Percentiles rank a stretch among this genome's conserved stretches.
Conservation (phyloP, 2,797 vertebrate species). For the Syndactyla subalaris region DNA sequence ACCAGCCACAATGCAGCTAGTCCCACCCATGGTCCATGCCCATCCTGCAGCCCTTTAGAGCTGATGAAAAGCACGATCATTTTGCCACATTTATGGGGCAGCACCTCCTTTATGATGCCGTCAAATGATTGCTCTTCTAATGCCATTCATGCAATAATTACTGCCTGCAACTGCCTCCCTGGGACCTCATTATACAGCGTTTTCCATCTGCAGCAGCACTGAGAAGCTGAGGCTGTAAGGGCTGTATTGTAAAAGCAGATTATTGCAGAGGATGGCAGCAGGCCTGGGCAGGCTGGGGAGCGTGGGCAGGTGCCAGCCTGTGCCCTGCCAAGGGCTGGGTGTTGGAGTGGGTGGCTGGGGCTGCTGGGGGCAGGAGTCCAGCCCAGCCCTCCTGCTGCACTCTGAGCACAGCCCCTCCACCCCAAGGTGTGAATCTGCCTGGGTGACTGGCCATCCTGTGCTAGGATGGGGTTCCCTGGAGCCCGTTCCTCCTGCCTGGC, state of each 20-base stretch:
- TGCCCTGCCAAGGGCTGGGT: not conserved
- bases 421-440: accelerated
- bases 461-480: not conserved
- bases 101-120: not conserved
- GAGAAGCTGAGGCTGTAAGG: not conserved
- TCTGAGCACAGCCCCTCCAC: not conserved
- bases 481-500: accelerated
- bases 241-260: not conserved
- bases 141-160: not conserved
- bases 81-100: not conserved
- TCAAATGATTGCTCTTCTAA: slow-evolving; percentile 26
- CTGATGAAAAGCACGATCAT: not conserved
- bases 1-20: not conserved
- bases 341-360: not conserved
- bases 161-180: not conserved
- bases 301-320: not conserved
- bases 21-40: not conserved
- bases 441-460: not conserved
- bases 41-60: not conserved
- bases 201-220: not conserved
- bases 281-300: slow-evolving; percentile 6
- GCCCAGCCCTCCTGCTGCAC: not conserved
- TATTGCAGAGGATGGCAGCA: not conserved
- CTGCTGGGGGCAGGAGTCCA: not conserved
- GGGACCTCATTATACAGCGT: not conserved